Percentiles rank a stretch among this genome's conserved stretches.
Conservation (phyloP, 2,888 invertebrate genomes). For the Cybosia mesomella region DNA sequence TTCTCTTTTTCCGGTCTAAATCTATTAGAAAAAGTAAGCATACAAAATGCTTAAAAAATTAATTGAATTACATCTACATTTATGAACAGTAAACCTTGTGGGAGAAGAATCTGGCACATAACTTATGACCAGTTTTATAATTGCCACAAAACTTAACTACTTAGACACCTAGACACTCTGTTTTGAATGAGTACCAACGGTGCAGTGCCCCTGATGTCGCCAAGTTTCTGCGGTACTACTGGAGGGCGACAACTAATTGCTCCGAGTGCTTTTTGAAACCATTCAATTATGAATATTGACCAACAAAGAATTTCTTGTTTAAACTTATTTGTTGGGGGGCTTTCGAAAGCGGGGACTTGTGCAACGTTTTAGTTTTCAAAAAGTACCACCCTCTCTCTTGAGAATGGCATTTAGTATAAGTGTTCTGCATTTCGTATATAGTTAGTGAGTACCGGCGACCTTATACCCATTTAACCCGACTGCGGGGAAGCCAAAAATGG, state of each 20-base stretch:
- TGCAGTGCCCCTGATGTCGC: slow-evolving; percentile 54
- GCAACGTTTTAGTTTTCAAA: not conserved
- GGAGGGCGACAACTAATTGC: slow-evolving; percentile 78
- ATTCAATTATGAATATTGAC: slow-evolving; percentile 81
- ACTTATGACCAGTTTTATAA: no score
- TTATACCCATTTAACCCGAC: no score
- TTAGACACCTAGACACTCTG: no score
- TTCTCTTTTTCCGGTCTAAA: no score
- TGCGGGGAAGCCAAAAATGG: not conserved
- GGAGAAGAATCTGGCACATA: no score
- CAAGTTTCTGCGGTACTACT: slow-evolving; percentile 46
- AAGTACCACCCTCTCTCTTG: not conserved
- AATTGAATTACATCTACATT: no score
- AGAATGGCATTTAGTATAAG: not conserved
- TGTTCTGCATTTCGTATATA: not conserved
- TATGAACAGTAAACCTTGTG: no score
- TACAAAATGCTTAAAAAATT: no score
- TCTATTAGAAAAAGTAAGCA: no score
- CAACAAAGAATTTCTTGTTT: slow-evolving; percentile 53
- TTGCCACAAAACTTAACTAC: no score
- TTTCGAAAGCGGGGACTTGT: slow-evolving; percentile 8
- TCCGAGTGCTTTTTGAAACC: slow-evolving; percentile 76
- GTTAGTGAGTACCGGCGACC: not conserved
- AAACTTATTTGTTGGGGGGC: slow-evolving; percentile 31
- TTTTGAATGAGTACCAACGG: not conserved